These are phyloP conservation scores for Phrixothrix hirtus DNA, from an alignment of 2,888 invertebrate genomes.

Conservation along the genomic window DNA sequence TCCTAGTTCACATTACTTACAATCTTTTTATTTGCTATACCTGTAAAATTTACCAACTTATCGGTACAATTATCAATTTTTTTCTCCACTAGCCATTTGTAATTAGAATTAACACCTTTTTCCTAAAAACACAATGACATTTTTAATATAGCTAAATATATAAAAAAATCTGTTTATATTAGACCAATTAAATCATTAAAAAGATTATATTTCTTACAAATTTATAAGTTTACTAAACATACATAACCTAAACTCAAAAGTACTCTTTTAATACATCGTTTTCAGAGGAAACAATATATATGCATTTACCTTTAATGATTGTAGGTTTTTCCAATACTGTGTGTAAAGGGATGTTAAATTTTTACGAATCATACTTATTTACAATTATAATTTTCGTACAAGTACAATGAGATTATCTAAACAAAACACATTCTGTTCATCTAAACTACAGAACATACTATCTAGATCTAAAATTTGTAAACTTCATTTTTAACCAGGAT, in stretches of 20 bases:
- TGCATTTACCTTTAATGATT: constrained; percentile 32
- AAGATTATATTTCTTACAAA: background rate
- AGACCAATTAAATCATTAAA: background rate
- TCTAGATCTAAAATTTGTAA: too few species aligned
- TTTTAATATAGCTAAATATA: background rate
- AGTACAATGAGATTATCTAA: too few species aligned
- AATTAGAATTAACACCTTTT: background rate
- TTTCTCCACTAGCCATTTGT: background rate
- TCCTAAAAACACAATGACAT: constrained; percentile 1
- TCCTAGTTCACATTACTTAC: background rate
- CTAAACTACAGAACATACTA: too few species aligned
- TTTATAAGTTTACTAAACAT: background rate
- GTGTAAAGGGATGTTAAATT: constrained; percentile 33
- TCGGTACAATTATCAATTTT: background rate
- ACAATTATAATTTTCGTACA: background rate
- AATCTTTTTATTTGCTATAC: background rate
- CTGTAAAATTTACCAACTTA: background rate
- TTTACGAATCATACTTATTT: constrained; percentile 36
- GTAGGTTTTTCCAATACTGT: constrained; percentile 29
- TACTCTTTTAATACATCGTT: background rate
- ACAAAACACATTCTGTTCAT: too few species aligned
- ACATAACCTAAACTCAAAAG: background rate
- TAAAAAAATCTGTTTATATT: background rate
- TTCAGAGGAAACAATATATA: background rate
- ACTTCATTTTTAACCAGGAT: too few species aligned